Evolutionary conservation across 2,888 invertebrate genomes (phyloP), one percentile per base, ranked within the genome.

Genomic region (Eupithecia exiguata): DNA sequence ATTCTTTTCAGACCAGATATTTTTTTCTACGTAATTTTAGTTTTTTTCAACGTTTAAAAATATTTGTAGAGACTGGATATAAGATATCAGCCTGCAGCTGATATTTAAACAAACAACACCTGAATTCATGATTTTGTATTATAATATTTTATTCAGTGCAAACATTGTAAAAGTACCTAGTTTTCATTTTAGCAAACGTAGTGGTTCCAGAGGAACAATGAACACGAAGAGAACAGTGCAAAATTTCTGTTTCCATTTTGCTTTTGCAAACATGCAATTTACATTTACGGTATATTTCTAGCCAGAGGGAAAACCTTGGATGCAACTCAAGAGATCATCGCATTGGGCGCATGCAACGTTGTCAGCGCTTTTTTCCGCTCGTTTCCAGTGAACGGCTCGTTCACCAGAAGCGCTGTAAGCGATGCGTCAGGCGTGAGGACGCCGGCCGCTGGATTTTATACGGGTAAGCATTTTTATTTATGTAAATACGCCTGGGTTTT

Each of bases 261-360:
- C n/a, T n/a, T 66, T 66, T 66, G 40, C 66, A 66, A 21, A 40
- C 66, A 40, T 40, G 40, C 66, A 72, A 67, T 49, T 75, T n/a
- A 71, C 67, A 68, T 71, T 71, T 68, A 58, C 67, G 30, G 40
- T 71, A 58, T 75, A 77, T 84, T 92, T 88, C 78, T 89, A 96
- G 96, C 96, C n/a, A 94, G 94, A 83, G 96, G 96, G n/a, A 95
- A 95, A 85, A 94, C 95, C 38, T 91, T 98, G 84, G 96, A 97
- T 84, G 97, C 97, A 12, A 97, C 97, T 61, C 97, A 97, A 91
- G 98, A 98, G 92, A 96, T 98, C 90, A 90, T 97, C 68, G 97
- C 97, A 0, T 91, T 97, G 67, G 97, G 97, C n/a, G 86, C 96
- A 16, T 96, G 97, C 85, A 97, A 97, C 89, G 87, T 97, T 35